phyloP scores from a whole-genome alignment of 2,113 vertebrate genomes.

The Oenanthe oenanthe region DNA sequence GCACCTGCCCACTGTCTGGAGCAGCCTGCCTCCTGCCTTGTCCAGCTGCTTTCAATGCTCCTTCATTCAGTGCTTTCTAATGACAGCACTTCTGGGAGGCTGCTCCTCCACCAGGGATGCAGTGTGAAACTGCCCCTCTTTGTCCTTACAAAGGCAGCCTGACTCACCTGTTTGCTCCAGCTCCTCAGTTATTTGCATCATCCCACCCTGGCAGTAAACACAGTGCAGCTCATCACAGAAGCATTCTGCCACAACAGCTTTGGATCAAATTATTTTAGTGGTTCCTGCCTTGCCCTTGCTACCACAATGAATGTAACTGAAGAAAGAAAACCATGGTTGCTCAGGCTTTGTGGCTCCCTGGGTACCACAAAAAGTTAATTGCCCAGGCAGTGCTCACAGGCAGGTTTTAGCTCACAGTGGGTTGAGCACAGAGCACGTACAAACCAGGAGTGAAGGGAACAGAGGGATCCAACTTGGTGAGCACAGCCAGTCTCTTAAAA shows the following conservation, averaged over 20 bases:
- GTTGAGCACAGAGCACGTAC: background rate
- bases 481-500: background rate
- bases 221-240: background rate
- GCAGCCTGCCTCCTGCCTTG: background rate
- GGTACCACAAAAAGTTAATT: slow-evolving; percentile 30
- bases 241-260: background rate
- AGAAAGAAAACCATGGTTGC: slow-evolving; percentile 7
- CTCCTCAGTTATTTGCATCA: background rate
- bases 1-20: slow-evolving; percentile 50
- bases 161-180: background rate
- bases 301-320: background rate
- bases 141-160: background rate
- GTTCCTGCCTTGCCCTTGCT: background rate
- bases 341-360: background rate
- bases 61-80: background rate
- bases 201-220: background rate
- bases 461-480: background rate
- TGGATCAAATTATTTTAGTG: background rate
- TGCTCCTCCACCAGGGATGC: background rate
- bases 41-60: slow-evolving; percentile 23
- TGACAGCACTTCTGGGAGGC: background rate
- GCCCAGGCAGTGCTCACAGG: background rate
- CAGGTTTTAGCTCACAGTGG: background rate
- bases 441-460: background rate
- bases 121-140: background rate